A percentile compares a stretch with the other conserved stretches of the same genome.
These are phyloP conservation scores for Heterodera carotae DNA, from an alignment of 1,140 invertebrate species.

Conservation along the genomic window DNA sequence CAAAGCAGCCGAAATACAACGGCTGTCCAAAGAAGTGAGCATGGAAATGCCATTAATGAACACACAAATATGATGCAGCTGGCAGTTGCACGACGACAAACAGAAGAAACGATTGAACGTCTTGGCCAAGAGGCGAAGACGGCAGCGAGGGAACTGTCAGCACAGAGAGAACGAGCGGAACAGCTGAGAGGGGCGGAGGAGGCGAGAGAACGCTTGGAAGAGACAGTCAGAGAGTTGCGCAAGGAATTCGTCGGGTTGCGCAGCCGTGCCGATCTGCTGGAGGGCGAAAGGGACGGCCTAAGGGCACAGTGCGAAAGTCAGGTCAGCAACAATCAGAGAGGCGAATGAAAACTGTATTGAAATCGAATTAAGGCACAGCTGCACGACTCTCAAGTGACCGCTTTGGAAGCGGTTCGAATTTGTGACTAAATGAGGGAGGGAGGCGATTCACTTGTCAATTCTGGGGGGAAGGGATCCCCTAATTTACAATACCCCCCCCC, in stretches of 20 bases:
- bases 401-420: slow-evolving; percentile 56
- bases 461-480: too few relatives aligned
- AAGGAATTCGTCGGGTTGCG: slow-evolving; percentile 60
- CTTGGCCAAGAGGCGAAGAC: slow-evolving; percentile 36
- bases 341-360: not conserved
- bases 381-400: slow-evolving; percentile 62
- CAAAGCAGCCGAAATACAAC: slow-evolving; percentile 59
- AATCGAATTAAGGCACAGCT: slow-evolving; percentile 39
- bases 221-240: slow-evolving; percentile 56
- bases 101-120: slow-evolving; percentile 49
- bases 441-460: not conserved
- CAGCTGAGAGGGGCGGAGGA: slow-evolving; percentile 53
- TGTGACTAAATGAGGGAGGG: not conserved
- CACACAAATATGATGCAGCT: slow-evolving; percentile 53
- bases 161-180: slow-evolving; percentile 44
- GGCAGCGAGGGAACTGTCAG: slow-evolving; percentile 38
- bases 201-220: slow-evolving; percentile 52
- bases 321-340: not conserved
- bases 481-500: not conserved
- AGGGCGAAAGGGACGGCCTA: slow-evolving; percentile 62
- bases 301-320: slow-evolving; percentile 62
- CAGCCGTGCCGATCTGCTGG: slow-evolving; percentile 60
- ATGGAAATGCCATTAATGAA: slow-evolving; percentile 21
- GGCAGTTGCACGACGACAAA: slow-evolving; percentile 52
- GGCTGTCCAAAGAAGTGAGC: slow-evolving; percentile 56